Evolutionary conservation across 35 echinoderm and acorn worm species (phyloP).

Genomic region (Apostichopus californicus): DNA sequence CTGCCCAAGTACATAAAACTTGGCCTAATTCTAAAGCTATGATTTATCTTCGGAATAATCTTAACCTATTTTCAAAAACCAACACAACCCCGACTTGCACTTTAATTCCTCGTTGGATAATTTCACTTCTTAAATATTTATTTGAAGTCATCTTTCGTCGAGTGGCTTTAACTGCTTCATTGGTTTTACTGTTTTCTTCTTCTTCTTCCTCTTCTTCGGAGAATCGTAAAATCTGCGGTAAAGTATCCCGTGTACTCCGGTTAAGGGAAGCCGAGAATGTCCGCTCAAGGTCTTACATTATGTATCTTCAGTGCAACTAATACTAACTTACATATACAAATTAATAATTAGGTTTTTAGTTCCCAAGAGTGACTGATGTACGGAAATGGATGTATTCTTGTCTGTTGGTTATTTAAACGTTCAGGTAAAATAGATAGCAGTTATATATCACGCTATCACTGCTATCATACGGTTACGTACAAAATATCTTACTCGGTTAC

Average conservation of each 20-base stretch:
- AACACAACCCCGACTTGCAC: slow-evolving; percentile 7
- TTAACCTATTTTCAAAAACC: slow-evolving; percentile 21
- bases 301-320: not conserved
- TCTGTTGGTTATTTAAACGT: not conserved
- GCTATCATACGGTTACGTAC: too few relatives aligned
- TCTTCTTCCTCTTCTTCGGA: not conserved
- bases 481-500: too few relatives aligned
- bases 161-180: slow-evolving; percentile 5
- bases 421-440: too few relatives aligned
- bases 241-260: slow-evolving; percentile 20
- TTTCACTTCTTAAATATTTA: not conserved
- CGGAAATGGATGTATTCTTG: not conserved
- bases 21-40: slow-evolving; percentile 1
- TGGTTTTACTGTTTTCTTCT: not conserved
- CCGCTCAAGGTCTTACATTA: not conserved
- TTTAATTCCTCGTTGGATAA: not conserved
- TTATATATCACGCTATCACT: too few relatives aligned
- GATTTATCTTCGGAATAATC: slow-evolving; percentile 6
- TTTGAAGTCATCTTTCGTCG: slow-evolving; percentile 16
- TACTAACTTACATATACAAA: slow-evolving; percentile 13
- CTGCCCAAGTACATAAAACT: slow-evolving; percentile 9
- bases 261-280: not conserved
- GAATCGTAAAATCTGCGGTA: slow-evolving; percentile 36
- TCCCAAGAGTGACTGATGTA: slow-evolving; percentile 1
- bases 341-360: slow-evolving; percentile 49